Percentiles rank a stretch among this genome's conserved stretches.
These are phyloP conservation scores for Tetramorium parvispinum DNA, from an alignment of 1,140 invertebrate genomes.

Conservation along the genomic window DNA sequence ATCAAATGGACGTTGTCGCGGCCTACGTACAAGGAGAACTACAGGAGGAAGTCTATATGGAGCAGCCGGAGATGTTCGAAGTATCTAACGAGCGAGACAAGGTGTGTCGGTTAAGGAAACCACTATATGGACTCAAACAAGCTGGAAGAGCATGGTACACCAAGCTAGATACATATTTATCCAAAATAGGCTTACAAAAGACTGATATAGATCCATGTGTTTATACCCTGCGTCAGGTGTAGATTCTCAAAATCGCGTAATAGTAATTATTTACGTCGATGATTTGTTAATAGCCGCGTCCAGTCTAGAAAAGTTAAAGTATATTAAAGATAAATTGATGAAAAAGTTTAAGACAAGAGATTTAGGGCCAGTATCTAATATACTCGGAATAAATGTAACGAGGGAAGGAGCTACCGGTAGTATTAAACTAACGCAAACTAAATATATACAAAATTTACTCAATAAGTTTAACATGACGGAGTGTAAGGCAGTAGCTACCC, in stretches of 20 bases:
- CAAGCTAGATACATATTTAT: neutral
- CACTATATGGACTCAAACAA: neutral
- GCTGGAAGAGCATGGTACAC: neutral
- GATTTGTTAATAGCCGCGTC: conserved; percentile 42
- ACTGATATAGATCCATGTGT: neutral
- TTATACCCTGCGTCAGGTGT: too few species aligned
- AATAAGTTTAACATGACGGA: conserved; percentile 40
- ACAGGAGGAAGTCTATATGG: conserved; percentile 66
- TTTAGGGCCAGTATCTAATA: neutral
- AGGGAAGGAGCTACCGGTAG: neutral
- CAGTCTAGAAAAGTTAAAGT: neutral
- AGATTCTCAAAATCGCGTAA: neutral
- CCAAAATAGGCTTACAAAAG: neutral
- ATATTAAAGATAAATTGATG: conserved; percentile 32
- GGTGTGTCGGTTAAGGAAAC: neutral
- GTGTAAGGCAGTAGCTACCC: conserved; percentile 70
- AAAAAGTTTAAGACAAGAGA: too few species aligned
- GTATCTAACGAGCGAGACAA: neutral
- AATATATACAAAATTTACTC: conserved; percentile 47
- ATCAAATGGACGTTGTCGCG: conserved; percentile 78
- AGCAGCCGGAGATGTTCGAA: conserved; percentile 23
- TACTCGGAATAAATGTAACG: conserved; percentile 43
- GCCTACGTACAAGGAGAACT: conserved; percentile 76
- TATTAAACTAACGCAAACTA: conserved; percentile 43
- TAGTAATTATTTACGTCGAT: conserved; percentile 54